Base-by-base conservation (phyloP, 2,797 vertebrate genomes). In the Centroberyx gerrardi region DNA sequence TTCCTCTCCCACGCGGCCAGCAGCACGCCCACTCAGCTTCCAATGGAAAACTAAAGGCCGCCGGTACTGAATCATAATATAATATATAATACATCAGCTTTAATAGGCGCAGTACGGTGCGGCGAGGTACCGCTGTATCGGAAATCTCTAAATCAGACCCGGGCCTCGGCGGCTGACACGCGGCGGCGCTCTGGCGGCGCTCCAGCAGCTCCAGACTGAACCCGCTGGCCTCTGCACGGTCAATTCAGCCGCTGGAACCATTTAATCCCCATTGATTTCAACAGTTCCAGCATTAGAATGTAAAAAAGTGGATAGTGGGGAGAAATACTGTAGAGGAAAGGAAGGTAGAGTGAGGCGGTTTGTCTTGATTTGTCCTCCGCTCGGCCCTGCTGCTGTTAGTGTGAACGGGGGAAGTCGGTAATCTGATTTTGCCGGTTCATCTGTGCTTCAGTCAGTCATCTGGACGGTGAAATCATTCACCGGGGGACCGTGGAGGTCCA, bases 81-180 rank as follows among this genome's bases (percentile, higher is more conserved):
- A 22, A 22, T 22, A 22, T 22, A 22, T 22, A 22, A 22, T 22
- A 22, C 22, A 22, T 22, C 22, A 81, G 54, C 46, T 49, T 63
- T 8, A 42, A 63, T 14, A 12, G 78, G 17, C 62, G 7, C 61
- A 18, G 56, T 31, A 29, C 14, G 67, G 61, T 71, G 53, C 68
- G 36, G 69, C 66, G 79, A 70, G 72, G 62, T 74, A 2, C 67
- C 49, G 80, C 28, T 52, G 52, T 73, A 86, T 85, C 71, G 84
- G 76, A 78, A 85, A 81, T 68, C 81, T 71, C n/a, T 90, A 81
- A 85, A 88, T 83, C 84, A 78, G 73, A 58, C 5, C 6, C 49
- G 2, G 48, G 72, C 84, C 58, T 72, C 36, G 29, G 74, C 68
- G 6, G 81, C 63, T 80, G 87, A 82, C 80, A 62, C 64, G 0